Evolutionary conservation across 2,797 vertebrate genomes (phyloP).

Genomic region (Microhierax caerulescens): DNA sequence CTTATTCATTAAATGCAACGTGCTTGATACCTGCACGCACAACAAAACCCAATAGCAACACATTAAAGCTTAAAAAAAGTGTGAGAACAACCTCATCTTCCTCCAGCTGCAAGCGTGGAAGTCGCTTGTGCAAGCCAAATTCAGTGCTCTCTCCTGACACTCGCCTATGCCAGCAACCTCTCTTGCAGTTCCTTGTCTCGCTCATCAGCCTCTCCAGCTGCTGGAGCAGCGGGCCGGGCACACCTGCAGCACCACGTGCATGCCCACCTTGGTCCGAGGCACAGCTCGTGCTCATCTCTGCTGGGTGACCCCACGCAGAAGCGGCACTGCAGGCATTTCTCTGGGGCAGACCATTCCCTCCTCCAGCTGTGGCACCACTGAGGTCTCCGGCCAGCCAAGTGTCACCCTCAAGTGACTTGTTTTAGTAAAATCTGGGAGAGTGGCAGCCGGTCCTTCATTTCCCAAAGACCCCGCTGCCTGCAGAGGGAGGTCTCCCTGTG

Average conservation of each 20-base stretch:
- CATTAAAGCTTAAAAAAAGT: neutral
- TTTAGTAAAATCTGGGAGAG: neutral
- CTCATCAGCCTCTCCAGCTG: neutral
- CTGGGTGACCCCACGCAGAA: neutral
- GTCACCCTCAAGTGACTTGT: neutral
- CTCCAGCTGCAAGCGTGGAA: neutral
- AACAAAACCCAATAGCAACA: neutral
- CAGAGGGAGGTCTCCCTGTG: neutral
- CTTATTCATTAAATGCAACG: neutral
- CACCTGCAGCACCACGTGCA: fast-evolving
- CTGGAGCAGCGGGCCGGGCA: neutral
- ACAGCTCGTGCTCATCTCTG: fast-evolving
- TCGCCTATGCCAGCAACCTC: neutral
- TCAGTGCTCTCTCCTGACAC: neutral
- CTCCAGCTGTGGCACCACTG: fast-evolving
- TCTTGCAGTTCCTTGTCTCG: neutral
- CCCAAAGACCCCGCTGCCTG: neutral
- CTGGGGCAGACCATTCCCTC: neutral
- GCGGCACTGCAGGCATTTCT: neutral
- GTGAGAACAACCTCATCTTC: neutral
- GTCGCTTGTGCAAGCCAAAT: neutral
- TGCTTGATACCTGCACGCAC: neutral
- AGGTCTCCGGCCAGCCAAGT: fast-evolving
- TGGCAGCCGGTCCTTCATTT: neutral
- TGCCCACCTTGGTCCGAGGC: fast-evolving